These are phyloP conservation scores for Temnothorax ravouxi DNA, from an alignment of 2,888 invertebrate species.

Conservation along the genomic window DNA sequence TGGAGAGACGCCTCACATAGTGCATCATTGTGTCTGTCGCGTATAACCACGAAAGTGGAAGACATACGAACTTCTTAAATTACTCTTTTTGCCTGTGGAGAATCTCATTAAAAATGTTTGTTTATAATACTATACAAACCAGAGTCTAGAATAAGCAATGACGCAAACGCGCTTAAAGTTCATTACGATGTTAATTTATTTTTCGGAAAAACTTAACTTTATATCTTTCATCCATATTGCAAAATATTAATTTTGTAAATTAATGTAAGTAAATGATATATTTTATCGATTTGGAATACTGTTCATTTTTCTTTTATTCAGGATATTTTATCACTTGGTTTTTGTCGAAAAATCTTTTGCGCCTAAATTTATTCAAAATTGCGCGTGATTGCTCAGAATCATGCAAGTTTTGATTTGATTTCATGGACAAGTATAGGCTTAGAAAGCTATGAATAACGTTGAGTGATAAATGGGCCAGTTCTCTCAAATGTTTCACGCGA, in stretches of 20 bases:
- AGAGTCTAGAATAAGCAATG: not conserved
- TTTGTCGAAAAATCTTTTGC: constrained; percentile 68
- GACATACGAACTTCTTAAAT: constrained; percentile 31
- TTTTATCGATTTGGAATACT: not conserved
- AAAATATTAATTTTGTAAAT: constrained; percentile 9
- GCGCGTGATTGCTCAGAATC: constrained; percentile 48
- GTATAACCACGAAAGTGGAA: not conserved
- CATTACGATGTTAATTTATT: constrained; percentile 1
- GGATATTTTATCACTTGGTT: not conserved
- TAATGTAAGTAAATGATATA: not conserved
- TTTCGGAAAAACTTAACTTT: not conserved
- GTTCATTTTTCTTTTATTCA: not conserved
- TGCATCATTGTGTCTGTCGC: not conserved
- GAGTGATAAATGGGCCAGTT: constrained; percentile 69
- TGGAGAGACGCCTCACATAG: constrained; percentile 9
- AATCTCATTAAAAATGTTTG: constrained; percentile 8
- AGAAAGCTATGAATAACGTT: constrained; percentile 31
- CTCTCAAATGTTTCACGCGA: constrained; percentile 57
- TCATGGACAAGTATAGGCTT: constrained; percentile 46
- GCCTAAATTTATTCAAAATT: constrained; percentile 51
- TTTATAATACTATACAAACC: not conserved
- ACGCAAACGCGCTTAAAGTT: not conserved
- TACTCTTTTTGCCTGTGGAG: not conserved
- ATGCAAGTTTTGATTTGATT: constrained; percentile 63
- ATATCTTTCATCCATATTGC: not conserved